These are phyloP conservation scores for Drosophila insularis DNA, from an alignment of 1,140 invertebrate species.

Conservation along the genomic window DNA sequence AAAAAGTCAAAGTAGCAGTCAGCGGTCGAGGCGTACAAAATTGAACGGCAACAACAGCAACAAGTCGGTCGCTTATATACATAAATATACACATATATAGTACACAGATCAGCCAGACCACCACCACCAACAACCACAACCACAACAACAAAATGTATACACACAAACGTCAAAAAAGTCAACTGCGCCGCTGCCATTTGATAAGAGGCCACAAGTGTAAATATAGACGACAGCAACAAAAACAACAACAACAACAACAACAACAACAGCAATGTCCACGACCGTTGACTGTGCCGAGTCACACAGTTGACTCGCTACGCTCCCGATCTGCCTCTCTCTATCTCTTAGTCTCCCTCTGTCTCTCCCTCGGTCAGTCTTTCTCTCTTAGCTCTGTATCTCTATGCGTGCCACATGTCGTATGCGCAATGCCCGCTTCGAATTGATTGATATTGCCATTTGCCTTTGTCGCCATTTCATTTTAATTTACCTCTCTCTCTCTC, in stretches of 20 bases:
- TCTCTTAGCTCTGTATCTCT: slow-evolving; percentile 3
- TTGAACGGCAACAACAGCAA: slow-evolving; percentile 59
- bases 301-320: slow-evolving; percentile 27
- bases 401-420: slow-evolving; percentile 54
- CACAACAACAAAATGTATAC: slow-evolving; percentile 54
- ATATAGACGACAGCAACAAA: slow-evolving; percentile 69
- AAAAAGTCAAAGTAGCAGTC: slow-evolving; percentile 76
- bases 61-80: slow-evolving; percentile 19
- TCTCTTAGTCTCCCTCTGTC: background rate
- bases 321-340: slow-evolving; percentile 1
- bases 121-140: slow-evolving; percentile 45
- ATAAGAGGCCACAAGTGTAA: slow-evolving; percentile 81
- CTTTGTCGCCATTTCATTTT: slow-evolving; percentile 70
- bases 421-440: slow-evolving; percentile 60
- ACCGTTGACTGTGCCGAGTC: slow-evolving; percentile 68
- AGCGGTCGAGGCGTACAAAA: slow-evolving; percentile 77
- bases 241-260: slow-evolving; percentile 38
- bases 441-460: slow-evolving; percentile 72
- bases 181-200: slow-evolving; percentile 80
- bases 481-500: slow-evolving; percentile 11
- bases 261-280: slow-evolving; percentile 59
- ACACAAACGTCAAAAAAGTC: slow-evolving; percentile 80
- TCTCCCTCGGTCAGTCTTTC: slow-evolving; percentile 2
- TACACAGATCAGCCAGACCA: slow-evolving; percentile 71
- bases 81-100: slow-evolving; percentile 56